phyloP scores from a whole-genome alignment of 2,888 invertebrate species.

The Mimumesa dahlbomi region DNA sequence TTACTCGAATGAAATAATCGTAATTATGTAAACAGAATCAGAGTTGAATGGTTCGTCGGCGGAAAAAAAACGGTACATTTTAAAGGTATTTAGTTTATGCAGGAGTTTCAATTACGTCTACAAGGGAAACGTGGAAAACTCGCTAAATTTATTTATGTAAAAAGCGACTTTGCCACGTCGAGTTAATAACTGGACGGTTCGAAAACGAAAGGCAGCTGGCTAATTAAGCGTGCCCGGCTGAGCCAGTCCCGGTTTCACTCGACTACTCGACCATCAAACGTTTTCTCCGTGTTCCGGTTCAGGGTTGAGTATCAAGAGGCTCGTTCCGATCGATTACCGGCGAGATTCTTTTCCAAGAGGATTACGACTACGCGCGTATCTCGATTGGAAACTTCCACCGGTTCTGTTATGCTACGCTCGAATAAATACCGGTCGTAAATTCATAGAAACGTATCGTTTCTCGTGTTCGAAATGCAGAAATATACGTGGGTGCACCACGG shows the following conservation, averaged over 20 bases:
- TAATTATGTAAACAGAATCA: too few relatives aligned
- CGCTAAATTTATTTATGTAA: conserved; percentile 11
- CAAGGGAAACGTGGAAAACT: conserved; percentile 19
- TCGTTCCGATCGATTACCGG: conserved; percentile 63
- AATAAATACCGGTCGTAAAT: conserved; percentile 23
- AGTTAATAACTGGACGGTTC: conserved; percentile 51
- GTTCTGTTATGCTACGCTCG: conserved; percentile 44
- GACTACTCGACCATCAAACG: conserved; percentile 54
- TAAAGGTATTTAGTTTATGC: conserved; percentile 10
- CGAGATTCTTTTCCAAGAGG: conserved; percentile 51
- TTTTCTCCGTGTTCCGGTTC: conserved; percentile 62
- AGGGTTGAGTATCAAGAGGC: conserved; percentile 57
- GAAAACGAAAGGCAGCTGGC: conserved; percentile 67
- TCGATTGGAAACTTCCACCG: conserved; percentile 22
- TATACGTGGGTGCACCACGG: neutral
- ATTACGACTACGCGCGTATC: conserved; percentile 28
- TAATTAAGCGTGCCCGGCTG: conserved; percentile 64
- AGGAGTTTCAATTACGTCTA: conserved; percentile 4
- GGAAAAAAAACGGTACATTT: conserved; percentile 4
- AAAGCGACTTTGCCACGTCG: conserved; percentile 15
- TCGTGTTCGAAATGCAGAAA: neutral
- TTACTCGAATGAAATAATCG: too few relatives aligned
- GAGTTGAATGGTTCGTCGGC: neutral
- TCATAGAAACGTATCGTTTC: conserved; percentile 13
- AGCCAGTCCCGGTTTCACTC: conserved; percentile 66